These are phyloP conservation scores for Scaptomyza hsui DNA, from an alignment of 1,140 invertebrate species.

Conservation along the genomic window DNA sequence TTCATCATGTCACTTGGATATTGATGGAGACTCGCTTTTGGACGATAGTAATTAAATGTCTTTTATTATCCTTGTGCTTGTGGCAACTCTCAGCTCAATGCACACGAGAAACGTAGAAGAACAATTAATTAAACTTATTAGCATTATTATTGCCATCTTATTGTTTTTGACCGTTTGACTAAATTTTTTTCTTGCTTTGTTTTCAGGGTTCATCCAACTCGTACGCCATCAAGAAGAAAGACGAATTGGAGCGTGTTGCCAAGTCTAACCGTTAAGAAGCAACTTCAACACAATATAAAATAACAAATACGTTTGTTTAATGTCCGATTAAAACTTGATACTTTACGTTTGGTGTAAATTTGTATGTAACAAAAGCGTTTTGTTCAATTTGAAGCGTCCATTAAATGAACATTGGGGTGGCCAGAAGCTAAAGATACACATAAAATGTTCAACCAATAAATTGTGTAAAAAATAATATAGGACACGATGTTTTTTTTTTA, in stretches of 20 bases:
- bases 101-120: conserved; percentile 75
- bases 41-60: conserved; percentile 43
- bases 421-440: conserved; percentile 35
- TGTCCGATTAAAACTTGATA: conserved; percentile 51
- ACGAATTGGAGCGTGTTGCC: conserved; percentile 99
- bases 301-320: conserved; percentile 53
- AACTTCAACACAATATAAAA: conserved; percentile 54
- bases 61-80: conserved; percentile 54
- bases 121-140: conserved; percentile 43
- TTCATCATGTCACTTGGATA: conserved; percentile 53
- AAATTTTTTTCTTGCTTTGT: conserved; percentile 71
- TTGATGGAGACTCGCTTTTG: conserved; percentile 69
- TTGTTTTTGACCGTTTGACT: not conserved
- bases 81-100: conserved; percentile 32
- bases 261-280: conserved; percentile 99
- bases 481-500: conserved; percentile 48
- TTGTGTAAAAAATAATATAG: conserved; percentile 48
- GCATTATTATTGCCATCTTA: not conserved
- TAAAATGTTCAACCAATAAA: conserved; percentile 42
- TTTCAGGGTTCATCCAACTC: conserved; percentile 98
- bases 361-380: conserved; percentile 42
- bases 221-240: conserved; percentile 99
- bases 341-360: conserved; percentile 46
- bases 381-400: conserved; percentile 44
- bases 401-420: conserved; percentile 35